Evolutionary conservation across 1,140 invertebrate species (phyloP).

Genomic region (Aphelenchoides fujianensis): DNA sequence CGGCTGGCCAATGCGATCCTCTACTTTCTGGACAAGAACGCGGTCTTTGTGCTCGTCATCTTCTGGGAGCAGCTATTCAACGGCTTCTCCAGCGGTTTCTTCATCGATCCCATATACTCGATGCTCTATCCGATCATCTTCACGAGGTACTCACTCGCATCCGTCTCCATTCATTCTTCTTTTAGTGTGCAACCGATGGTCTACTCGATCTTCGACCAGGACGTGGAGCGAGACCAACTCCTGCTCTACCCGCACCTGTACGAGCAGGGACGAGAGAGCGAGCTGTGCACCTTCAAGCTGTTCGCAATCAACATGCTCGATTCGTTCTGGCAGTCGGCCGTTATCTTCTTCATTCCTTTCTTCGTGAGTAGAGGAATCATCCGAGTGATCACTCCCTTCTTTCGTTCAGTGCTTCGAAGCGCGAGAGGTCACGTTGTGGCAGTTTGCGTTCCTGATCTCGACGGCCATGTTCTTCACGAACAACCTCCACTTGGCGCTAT

Average conservation of each 20-base stretch:
- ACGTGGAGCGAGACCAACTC: conserved; percentile 68
- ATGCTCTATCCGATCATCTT: conserved; percentile 90
- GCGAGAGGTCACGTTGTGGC: background rate
- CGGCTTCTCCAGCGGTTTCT: conserved; percentile 82
- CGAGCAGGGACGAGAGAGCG: conserved; percentile 62
- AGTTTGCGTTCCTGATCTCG: conserved; percentile 11
- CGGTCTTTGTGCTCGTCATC: conserved; percentile 85
- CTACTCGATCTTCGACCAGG: conserved; percentile 76
- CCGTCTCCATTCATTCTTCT: conserved; percentile 21
- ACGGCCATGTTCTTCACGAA: conserved; percentile 10
- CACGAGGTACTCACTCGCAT: too few relatives aligned
- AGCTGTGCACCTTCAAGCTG: conserved; percentile 78
- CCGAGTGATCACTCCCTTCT: background rate
- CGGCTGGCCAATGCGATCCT: conserved; percentile 83
- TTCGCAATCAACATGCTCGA: conserved; percentile 87
- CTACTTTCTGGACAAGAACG: conserved; percentile 96
- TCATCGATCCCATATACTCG: conserved; percentile 87
- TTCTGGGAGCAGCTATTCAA: conserved; percentile 88
- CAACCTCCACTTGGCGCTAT: conserved; percentile 64
- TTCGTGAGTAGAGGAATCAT: conserved; percentile 65
- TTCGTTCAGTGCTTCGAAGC: background rate
- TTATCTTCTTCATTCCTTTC: conserved; percentile 80
- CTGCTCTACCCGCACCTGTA: conserved; percentile 72
- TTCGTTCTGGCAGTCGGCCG: conserved; percentile 83
- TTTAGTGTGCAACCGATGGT: conserved; percentile 78